A percentile compares a stretch with the other conserved stretches of the same genome.
Evolutionary conservation across 2,797 vertebrate species (phyloP).

Genomic region (Bradypodion ventrale): DNA sequence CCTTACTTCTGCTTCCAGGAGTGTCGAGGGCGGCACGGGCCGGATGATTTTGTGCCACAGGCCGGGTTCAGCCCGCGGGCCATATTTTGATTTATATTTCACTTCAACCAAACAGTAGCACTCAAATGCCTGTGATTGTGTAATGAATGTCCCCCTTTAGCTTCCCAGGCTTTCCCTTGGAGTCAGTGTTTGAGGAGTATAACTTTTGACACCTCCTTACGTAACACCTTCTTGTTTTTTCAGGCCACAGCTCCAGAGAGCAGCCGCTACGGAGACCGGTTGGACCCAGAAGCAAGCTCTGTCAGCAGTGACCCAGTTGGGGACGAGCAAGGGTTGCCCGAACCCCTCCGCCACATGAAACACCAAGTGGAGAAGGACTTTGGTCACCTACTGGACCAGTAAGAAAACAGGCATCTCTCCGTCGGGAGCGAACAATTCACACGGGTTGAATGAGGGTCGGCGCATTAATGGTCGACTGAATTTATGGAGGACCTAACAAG

Average conservation of each 20-base stretch:
- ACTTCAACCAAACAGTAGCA: too few relatives aligned
- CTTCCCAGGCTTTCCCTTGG: not conserved
- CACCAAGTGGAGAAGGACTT: slow-evolving; percentile 70
- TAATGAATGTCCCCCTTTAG: too few relatives aligned
- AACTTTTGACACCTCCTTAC: not conserved
- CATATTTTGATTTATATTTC: too few relatives aligned
- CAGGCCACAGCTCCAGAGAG: not conserved
- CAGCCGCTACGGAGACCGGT: fast-evolving
- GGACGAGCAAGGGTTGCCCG: slow-evolving; percentile 17
- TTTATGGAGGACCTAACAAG: too few relatives aligned
- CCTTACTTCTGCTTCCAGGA: too few relatives aligned
- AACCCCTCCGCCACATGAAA: slow-evolving; percentile 63
- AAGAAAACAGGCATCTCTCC: slow-evolving; percentile 58
- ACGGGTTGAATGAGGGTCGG: too few relatives aligned
- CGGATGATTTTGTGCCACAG: too few relatives aligned
- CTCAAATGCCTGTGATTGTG: too few relatives aligned
- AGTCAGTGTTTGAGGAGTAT: not conserved
- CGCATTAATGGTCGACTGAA: too few relatives aligned
- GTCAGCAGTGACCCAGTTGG: slow-evolving; percentile 46
- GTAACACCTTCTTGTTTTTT: not conserved
- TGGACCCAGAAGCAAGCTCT: slow-evolving; percentile 54
- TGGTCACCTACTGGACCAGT: slow-evolving; percentile 75
- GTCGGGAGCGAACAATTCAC: not conserved
- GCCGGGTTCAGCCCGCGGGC: too few relatives aligned
- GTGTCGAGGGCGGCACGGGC: too few relatives aligned